phyloP scores from a whole-genome alignment of 2,113 vertebrate species.

The Dermatemys mawii region DNA sequence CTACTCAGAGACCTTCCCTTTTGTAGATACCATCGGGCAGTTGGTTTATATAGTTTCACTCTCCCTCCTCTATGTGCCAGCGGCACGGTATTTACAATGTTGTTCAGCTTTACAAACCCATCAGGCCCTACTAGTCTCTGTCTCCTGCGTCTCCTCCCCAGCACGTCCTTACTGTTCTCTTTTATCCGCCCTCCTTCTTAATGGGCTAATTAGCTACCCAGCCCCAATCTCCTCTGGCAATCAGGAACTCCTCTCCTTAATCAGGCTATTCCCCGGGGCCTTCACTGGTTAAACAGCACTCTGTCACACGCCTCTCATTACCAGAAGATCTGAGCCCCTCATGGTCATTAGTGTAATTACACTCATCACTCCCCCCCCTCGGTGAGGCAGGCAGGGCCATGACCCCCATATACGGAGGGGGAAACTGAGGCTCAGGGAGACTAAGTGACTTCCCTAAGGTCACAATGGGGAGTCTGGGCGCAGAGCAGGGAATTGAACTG shows the following conservation, averaged over 20 bases:
- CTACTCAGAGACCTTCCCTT: background rate
- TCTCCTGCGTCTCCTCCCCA: background rate
- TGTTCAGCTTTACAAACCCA: too few species aligned
- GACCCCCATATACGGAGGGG: too few species aligned
- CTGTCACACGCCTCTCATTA: background rate
- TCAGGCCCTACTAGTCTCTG: background rate
- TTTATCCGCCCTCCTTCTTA: background rate
- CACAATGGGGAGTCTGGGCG: background rate
- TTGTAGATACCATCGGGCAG: background rate
- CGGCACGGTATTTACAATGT: background rate
- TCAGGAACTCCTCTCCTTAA: background rate
- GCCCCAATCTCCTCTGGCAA: background rate
- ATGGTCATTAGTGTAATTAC: background rate
- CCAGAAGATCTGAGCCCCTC: background rate
- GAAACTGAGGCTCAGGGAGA: background rate
- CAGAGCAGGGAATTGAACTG: background rate
- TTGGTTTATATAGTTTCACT: background rate
- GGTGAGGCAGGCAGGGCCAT: background rate
- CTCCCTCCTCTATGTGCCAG: background rate
- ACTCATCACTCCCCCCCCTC: too few species aligned
- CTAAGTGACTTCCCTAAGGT: background rate
- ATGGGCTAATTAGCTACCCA: background rate
- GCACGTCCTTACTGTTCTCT: background rate
- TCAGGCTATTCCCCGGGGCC: background rate
- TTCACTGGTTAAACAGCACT: background rate